Evolutionary conservation across 37 sponge, comb jelly and placozoan genomes (phyloP), one percentile per base, ranked within the genome.

Genomic region (Geodia barretti): DNA sequence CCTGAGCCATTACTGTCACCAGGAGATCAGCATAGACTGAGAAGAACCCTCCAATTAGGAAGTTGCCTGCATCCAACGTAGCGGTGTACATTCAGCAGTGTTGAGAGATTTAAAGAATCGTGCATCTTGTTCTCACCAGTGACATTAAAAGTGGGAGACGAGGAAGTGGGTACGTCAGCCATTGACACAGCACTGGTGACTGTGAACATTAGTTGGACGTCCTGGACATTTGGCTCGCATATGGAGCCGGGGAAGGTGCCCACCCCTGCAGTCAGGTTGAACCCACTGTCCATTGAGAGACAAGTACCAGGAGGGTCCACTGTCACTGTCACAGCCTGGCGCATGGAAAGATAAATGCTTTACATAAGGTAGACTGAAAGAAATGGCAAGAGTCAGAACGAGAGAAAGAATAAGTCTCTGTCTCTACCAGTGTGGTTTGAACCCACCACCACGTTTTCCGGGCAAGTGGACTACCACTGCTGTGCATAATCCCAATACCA

Each of bases 171-270:
- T 30, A 70, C 33, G 31, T 17, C 54, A 17, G 54, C 7, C 14
- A 14, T 17, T 7, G 54, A 47, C 14, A 47, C 14, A 14, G 54
- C 54, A 36, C 64, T 73, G 37, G 58, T 47, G 25, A 73, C 73
- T 64, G 71, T 69, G 87, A 87, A 87, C 42, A 36, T 60, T 1
- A 87, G 69, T 9, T 28, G 26, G 26, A 81, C 33, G 28, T 68
- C 63, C 7, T 47, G 7, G 31, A 25, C 62, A 14, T 25, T 64
- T 17, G 73, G 70, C 24, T 47, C 60, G 39, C 87, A 87, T 20
- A 87, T 37, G 43, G 87, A 87, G 4, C 87, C 87, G 2, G 47
- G 68, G 64, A 87, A 87, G 34, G 62, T 34, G 3, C 76, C 81
- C 36, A 75, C 63, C 25, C 87, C 87, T 0, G 21, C 39, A 0